A percentile compares a stretch with the other conserved stretches of the same genome.
phyloP scores from a whole-genome alignment of 2,797 vertebrate species.

The Phrynocephalus vlangalii region DNA sequence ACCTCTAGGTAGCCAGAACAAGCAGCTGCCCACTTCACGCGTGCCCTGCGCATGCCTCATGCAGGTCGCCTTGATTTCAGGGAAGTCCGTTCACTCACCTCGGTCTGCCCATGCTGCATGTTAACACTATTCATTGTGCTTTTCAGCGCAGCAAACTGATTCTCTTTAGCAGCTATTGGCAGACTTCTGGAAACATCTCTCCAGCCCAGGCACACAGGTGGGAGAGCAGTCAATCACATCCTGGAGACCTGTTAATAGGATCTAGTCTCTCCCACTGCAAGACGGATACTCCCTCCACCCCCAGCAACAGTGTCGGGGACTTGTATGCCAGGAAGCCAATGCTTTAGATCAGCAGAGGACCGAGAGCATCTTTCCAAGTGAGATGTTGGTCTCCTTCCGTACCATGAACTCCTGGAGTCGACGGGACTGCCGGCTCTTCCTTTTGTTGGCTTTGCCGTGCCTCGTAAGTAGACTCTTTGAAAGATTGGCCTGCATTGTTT shows the following conservation, averaged over 20 bases:
- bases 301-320: conserved; percentile 19
- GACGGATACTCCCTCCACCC: neutral
- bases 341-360: conserved; percentile 37
- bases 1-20: neutral
- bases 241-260: conserved; percentile 59
- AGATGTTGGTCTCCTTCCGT: conserved; percentile 3
- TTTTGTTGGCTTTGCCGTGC: conserved; percentile 45
- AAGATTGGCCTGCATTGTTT: conserved; percentile 8
- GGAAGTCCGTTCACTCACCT: neutral
- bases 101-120: neutral
- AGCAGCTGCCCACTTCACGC: rapidly evolving
- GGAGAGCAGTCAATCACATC: conserved; percentile 12
- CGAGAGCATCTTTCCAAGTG: neutral
- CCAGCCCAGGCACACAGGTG: neutral
- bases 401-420: conserved; percentile 42
- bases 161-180: neutral
- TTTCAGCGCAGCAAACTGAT: neutral
- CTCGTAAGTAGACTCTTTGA: conserved; percentile 66
- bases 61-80: neutral
- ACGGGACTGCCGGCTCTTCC: conserved; percentile 8
- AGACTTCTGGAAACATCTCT: neutral
- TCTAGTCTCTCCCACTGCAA: conserved; percentile 41
- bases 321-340: conserved; percentile 52
- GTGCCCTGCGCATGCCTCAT: neutral
- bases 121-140: rapidly evolving